Percentiles rank a stretch among this genome's conserved stretches.
These are phyloP conservation scores for Spisula subtruncata DNA, from an alignment of 2,888 invertebrate species.

Conservation along the genomic window DNA sequence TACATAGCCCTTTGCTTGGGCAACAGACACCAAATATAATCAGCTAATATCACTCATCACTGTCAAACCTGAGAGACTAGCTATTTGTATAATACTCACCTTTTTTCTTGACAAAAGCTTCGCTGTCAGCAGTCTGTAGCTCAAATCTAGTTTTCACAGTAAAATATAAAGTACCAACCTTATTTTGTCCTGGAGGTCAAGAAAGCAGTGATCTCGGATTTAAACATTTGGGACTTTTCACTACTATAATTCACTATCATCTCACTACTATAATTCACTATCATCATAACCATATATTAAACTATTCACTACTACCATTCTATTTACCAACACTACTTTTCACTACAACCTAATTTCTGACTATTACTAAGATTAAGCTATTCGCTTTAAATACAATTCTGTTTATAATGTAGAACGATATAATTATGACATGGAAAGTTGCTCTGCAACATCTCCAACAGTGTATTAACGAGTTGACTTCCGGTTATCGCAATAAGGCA, in stretches of 20 bases:
- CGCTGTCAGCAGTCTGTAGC: background rate
- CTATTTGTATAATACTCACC: background rate
- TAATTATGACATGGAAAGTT: too few relatives aligned
- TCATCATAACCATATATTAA: background rate
- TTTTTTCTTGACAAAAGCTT: background rate
- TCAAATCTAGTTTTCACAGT: background rate
- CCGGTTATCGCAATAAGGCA: too few relatives aligned
- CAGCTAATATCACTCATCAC: too few relatives aligned
- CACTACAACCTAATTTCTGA: background rate
- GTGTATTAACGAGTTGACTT: too few relatives aligned
- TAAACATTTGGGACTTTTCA: too few relatives aligned
- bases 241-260: background rate
- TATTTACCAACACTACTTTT: too few relatives aligned
- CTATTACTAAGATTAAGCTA: background rate
- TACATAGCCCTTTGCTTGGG: too few relatives aligned
- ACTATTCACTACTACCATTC: constrained; percentile 14
- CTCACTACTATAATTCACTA: background rate
- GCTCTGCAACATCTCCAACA: too few relatives aligned
- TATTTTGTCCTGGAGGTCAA: background rate
- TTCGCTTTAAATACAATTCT: too few relatives aligned
- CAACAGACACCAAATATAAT: too few relatives aligned
- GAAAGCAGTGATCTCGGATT: too few relatives aligned
- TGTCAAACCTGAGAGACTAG: background rate
- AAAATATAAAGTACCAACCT: background rate
- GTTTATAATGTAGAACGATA: too few relatives aligned